Evolutionary conservation across 2,797 vertebrate species (phyloP).

Genomic region (Cryptoblepharus egeriae): DNA sequence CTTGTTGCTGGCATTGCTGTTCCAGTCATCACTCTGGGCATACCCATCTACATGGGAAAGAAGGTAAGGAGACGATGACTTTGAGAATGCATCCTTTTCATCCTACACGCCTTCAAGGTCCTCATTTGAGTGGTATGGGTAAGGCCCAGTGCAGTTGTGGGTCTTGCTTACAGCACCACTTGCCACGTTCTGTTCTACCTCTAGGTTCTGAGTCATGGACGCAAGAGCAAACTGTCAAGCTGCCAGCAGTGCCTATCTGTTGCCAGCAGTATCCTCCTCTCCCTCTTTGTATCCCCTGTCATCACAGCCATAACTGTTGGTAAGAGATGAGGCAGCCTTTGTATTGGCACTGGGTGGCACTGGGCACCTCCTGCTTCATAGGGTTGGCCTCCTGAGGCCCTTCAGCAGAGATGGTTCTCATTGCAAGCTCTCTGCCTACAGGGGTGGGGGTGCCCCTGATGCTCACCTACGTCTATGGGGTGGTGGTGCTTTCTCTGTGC

Average conservation of each 20-base stretch:
- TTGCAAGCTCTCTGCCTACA: conserved; percentile 29
- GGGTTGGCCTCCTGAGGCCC: background rate
- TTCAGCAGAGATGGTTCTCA: background rate
- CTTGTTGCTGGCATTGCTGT: conserved; percentile 88
- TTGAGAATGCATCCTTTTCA: background rate
- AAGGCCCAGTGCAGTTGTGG: background rate
- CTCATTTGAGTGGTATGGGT: background rate
- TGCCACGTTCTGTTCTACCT: background rate
- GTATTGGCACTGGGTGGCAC: too few species aligned
- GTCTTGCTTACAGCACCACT: background rate
- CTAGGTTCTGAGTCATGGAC: conserved; percentile 88
- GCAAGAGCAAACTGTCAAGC: conserved; percentile 89
- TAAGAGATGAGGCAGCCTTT: conserved; percentile 66
- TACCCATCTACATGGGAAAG: conserved; percentile 90
- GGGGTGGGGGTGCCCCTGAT: conserved; percentile 88
- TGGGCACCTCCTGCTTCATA: rapidly evolving
- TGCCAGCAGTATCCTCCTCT: conserved; percentile 87
- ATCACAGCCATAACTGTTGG: conserved; percentile 88
- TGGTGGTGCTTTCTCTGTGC: conserved; percentile 87
- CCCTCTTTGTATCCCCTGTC: conserved; percentile 88
- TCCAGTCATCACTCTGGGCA: conserved; percentile 88
- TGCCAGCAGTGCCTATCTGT: conserved; percentile 91
- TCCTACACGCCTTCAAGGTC: too few species aligned
- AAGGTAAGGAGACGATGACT: conserved; percentile 77
- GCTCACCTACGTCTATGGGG: conserved; percentile 87